A percentile compares a stretch with the other conserved stretches of the same genome.
Evolutionary conservation across 2,888 invertebrate genomes (phyloP).

Genomic region (Microplitis deprimator): DNA sequence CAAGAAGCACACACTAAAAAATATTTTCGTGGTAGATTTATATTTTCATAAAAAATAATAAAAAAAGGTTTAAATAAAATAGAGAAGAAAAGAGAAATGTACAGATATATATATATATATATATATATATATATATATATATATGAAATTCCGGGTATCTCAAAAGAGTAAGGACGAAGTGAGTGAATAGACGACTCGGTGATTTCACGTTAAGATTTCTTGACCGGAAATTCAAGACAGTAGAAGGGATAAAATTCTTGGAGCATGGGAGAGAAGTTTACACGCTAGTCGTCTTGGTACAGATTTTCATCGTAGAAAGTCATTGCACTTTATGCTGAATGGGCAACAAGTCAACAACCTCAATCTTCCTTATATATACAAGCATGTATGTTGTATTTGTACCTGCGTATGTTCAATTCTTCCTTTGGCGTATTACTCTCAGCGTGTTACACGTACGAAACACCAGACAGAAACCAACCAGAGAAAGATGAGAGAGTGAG

Average conservation of each 20-base stretch:
- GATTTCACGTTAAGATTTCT: constrained; percentile 37
- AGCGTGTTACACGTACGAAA: constrained; percentile 46
- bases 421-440: constrained; percentile 41
- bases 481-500: constrained; percentile 44
- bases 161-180: constrained; percentile 5
- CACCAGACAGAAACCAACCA: constrained; percentile 37
- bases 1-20: constrained; percentile 8
- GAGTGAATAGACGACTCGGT: neutral
- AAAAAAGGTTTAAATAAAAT: constrained; percentile 27
- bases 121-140: no score
- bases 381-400: constrained; percentile 33
- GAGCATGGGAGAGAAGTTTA: constrained; percentile 33
- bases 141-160: neutral
- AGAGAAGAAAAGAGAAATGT: constrained; percentile 40
- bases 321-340: constrained; percentile 70
- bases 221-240: constrained; percentile 45
- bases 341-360: constrained; percentile 69
- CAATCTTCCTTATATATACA: constrained; percentile 38
- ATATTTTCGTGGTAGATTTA: constrained; percentile 19
- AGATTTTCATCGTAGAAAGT: constrained; percentile 66
- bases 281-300: constrained; percentile 52
- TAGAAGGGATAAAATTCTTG: constrained; percentile 28
- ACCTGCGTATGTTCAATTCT: constrained; percentile 40
- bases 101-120: no score
- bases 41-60: constrained; percentile 31